phyloP scores from a whole-genome alignment of 2,888 invertebrate species.

The Syritta pipiens region DNA sequence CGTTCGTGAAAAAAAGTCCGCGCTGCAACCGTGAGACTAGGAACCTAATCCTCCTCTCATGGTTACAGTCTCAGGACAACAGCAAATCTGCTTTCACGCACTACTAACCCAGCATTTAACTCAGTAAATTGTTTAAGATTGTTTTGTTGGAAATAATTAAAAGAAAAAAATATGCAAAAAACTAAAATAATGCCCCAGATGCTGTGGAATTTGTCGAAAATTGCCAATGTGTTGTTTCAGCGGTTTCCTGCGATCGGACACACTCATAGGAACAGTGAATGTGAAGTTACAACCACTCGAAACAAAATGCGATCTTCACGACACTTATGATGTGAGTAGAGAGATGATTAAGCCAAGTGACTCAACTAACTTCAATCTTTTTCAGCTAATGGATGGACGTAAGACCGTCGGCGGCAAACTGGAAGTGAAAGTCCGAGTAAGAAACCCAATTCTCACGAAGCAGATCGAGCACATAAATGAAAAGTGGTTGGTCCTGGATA shows the following conservation, averaged over 20 bases:
- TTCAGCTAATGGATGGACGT: slow-evolving; percentile 93
- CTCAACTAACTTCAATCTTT: slow-evolving; percentile 47
- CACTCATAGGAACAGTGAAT: slow-evolving; percentile 88
- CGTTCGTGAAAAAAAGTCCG: background rate
- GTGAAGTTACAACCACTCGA: slow-evolving; percentile 95
- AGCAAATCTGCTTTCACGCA: background rate
- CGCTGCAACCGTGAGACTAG: slow-evolving; percentile 4
- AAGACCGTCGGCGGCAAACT: slow-evolving; percentile 93
- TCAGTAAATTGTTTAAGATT: slow-evolving; percentile 21
- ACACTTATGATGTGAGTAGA: slow-evolving; percentile 92
- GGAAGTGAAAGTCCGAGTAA: slow-evolving; percentile 91
- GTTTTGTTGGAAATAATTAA: slow-evolving; percentile 40
- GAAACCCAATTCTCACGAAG: slow-evolving; percentile 93
- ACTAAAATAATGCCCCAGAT: slow-evolving; percentile 65
- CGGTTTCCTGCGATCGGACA: slow-evolving; percentile 95
- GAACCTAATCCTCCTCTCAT: background rate
- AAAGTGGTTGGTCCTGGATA: slow-evolving; percentile 94
- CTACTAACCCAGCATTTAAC: slow-evolving; percentile 44
- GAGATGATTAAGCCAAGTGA: background rate
- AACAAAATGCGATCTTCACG: slow-evolving; percentile 92
- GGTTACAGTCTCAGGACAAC: background rate
- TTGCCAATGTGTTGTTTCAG: slow-evolving; percentile 85
- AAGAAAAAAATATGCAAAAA: slow-evolving; percentile 53
- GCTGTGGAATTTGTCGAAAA: slow-evolving; percentile 79
- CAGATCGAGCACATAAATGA: slow-evolving; percentile 93